Evolutionary conservation across 2,888 invertebrate genomes (phyloP).

Genomic region (Notodromas monacha): DNA sequence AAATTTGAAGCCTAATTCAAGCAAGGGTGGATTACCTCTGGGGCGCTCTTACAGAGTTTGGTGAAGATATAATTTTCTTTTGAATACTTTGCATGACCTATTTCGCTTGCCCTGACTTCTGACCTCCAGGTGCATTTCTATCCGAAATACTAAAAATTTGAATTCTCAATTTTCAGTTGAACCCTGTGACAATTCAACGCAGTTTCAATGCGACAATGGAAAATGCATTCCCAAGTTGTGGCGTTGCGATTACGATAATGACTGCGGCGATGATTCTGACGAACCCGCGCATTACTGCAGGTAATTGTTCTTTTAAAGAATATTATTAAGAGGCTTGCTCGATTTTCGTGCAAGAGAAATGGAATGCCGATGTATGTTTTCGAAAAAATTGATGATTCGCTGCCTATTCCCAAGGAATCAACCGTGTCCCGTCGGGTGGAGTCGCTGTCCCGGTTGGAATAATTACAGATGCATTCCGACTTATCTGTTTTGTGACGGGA

Average conservation of each 20-base stretch:
- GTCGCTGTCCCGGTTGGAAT: slow-evolving; percentile 61
- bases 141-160: too few relatives aligned
- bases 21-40: too few relatives aligned
- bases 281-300: slow-evolving; percentile 65
- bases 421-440: slow-evolving; percentile 82
- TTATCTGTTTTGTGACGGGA: slow-evolving; percentile 72
- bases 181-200: slow-evolving; percentile 41
- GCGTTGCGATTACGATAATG: slow-evolving; percentile 84
- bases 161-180: too few relatives aligned
- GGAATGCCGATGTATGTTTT: slow-evolving; percentile 8
- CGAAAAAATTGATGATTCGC: slow-evolving; percentile 13
- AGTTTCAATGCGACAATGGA: slow-evolving; percentile 60
- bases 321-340: too few relatives aligned
- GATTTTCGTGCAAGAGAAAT: neutral
- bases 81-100: neutral
- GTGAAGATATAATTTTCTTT: neutral
- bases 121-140: too few relatives aligned
- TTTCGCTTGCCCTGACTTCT: neutral
- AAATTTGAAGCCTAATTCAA: too few relatives aligned
- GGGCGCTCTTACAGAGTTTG: too few relatives aligned
- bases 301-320: slow-evolving; percentile 9
- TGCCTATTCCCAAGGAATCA: slow-evolving; percentile 25
- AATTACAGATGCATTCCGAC: slow-evolving; percentile 37
- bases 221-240: slow-evolving; percentile 72
- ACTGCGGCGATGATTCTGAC: slow-evolving; percentile 70